These are phyloP conservation scores for Eumacrocentrus americanus DNA, from an alignment of 2,888 invertebrate genomes.

Conservation along the genomic window DNA sequence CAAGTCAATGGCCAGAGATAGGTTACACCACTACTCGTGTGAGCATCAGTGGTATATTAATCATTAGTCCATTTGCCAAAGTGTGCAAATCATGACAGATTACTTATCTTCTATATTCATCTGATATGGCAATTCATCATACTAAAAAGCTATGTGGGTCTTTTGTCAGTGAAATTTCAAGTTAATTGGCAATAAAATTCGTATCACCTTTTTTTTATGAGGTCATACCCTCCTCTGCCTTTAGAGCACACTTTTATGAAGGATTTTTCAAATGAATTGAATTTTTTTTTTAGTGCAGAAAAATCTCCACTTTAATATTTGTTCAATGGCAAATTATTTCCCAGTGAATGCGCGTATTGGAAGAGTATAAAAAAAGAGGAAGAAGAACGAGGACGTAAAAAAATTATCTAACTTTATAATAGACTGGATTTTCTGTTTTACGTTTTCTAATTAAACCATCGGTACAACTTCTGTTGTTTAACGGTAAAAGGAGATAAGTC, in stretches of 20 bases:
- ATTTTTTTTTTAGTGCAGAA: background rate
- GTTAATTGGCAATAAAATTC: constrained; percentile 5
- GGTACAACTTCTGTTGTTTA: background rate
- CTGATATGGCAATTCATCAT: background rate
- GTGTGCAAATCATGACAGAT: background rate
- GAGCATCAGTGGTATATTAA: background rate
- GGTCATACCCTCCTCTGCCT: background rate
- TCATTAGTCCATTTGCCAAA: background rate
- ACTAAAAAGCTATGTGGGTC: background rate
- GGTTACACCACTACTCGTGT: no score
- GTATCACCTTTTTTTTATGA: background rate
- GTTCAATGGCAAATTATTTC: background rate
- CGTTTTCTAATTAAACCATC: background rate
- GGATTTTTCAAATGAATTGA: constrained; percentile 3
- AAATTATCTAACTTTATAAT: background rate
- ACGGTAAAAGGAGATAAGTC: no score
- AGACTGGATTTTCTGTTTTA: background rate
- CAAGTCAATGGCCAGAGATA: constrained; percentile 24
- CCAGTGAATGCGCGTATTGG: background rate
- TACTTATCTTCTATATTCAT: background rate
- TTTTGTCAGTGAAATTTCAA: background rate
- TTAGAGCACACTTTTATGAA: background rate
- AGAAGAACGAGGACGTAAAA: background rate
- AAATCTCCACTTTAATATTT: background rate
- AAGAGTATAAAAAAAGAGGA: background rate